Percentiles rank a stretch among this genome's conserved stretches.
phyloP scores from a whole-genome alignment of 2,888 invertebrate species.

The Lysandra coridon region DNA sequence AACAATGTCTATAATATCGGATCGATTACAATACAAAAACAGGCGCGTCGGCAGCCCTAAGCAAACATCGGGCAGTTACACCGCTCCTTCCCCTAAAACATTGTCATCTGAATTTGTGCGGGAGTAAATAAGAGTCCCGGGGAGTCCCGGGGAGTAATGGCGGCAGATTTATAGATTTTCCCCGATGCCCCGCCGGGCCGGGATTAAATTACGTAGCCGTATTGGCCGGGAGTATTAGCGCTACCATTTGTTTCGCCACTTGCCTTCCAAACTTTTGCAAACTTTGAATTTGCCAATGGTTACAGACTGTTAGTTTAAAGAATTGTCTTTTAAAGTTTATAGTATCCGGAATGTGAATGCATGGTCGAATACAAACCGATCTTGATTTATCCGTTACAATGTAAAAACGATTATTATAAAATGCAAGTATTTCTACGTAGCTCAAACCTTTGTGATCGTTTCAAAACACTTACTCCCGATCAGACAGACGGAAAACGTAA shows the following conservation, averaged over 20 bases:
- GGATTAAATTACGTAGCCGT: slow-evolving; percentile 78
- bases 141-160: slow-evolving; percentile 74
- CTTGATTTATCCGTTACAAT: background rate
- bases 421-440: background rate
- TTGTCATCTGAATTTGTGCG: slow-evolving; percentile 81
- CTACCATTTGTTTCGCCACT: slow-evolving; percentile 71
- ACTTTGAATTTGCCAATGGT: slow-evolving; percentile 23
- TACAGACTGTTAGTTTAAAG: slow-evolving; percentile 13
- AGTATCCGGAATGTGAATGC: background rate
- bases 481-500: background rate
- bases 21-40: background rate
- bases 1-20: background rate
- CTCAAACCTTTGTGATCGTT: background rate
- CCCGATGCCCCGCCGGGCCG: slow-evolving; percentile 72
- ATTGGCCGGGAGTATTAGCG: slow-evolving; percentile 77
- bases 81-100: slow-evolving; percentile 79
- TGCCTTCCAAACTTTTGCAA: slow-evolving; percentile 59
- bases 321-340: background rate
- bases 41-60: slow-evolving; percentile 57
- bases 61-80: slow-evolving; percentile 65
- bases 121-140: slow-evolving; percentile 53
- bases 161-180: slow-evolving; percentile 81
- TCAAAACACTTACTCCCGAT: background rate
- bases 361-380: background rate
- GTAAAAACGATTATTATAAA: background rate